These are phyloP conservation scores for Rhimphoctona megacephalus DNA, from an alignment of 2,888 invertebrate species.

Conservation along the genomic window DNA sequence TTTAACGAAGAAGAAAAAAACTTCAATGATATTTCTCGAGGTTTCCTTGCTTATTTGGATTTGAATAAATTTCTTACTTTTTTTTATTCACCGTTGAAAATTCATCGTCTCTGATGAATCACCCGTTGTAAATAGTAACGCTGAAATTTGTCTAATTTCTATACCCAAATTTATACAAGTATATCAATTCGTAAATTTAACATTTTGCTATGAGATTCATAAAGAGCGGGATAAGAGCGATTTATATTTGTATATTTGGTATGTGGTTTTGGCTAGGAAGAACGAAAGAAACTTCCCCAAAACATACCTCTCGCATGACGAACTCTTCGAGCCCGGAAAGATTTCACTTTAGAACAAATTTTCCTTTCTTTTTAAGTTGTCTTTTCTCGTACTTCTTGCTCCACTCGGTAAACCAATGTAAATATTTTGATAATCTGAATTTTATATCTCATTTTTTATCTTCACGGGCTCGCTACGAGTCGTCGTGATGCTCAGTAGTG, in stretches of 20 bases:
- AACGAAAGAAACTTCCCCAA: constrained; percentile 83
- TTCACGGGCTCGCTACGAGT: constrained; percentile 74
- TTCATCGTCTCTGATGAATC: neutral
- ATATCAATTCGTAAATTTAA: constrained; percentile 4
- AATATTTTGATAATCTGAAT: neutral
- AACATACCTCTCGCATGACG: constrained; percentile 83
- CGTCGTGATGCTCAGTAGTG: constrained; percentile 77
- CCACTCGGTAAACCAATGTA: neutral
- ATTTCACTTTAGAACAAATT: constrained; percentile 55
- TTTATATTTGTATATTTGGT: constrained; percentile 71
- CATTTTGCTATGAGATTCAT: neutral
- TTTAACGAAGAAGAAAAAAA: neutral
- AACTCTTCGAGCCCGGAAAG: constrained; percentile 76
- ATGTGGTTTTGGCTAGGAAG: constrained; percentile 82
- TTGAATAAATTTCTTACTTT: neutral
- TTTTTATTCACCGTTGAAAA: neutral
- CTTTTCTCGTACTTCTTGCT: neutral
- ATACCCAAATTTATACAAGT: neutral
- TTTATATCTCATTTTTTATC: constrained; percentile 59
- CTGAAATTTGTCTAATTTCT: neutral
- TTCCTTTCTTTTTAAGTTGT: neutral
- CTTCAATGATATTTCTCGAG: neutral
- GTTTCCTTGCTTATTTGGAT: neutral
- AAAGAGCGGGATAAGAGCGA: constrained; percentile 49
- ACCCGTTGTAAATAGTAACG: neutral